These are phyloP conservation scores for Ephialtes manifestator DNA, from an alignment of 2,888 invertebrate genomes.

Conservation along the genomic window DNA sequence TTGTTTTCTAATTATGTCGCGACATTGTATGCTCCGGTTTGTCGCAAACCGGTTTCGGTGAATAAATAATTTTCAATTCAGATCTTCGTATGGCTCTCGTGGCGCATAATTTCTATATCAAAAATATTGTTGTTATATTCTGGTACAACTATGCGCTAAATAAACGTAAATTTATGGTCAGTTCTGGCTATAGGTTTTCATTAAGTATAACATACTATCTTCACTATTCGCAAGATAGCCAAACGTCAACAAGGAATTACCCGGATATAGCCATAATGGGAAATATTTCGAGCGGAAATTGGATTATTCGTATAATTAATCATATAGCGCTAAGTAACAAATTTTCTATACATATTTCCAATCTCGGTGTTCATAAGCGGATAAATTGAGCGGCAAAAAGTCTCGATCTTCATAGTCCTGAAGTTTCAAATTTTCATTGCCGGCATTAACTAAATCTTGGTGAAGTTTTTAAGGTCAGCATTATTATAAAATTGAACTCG, in stretches of 20 bases:
- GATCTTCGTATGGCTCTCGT: conserved; percentile 71
- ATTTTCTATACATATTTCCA: conserved; percentile 36
- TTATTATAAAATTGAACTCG: background rate
- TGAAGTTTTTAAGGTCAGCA: background rate
- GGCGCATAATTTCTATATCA: conserved; percentile 78
- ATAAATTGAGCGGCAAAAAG: background rate
- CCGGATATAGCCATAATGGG: conserved; percentile 50
- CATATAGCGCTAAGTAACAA: conserved; percentile 62
- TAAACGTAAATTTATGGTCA: conserved; percentile 75
- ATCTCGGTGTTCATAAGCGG: conserved; percentile 5
- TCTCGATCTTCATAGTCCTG: background rate
- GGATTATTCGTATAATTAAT: conserved; percentile 51
- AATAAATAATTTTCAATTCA: conserved; percentile 66
- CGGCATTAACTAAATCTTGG: background rate
- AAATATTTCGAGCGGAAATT: conserved; percentile 51
- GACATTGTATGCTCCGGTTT: conserved; percentile 48
- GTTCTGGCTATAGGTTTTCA: conserved; percentile 74
- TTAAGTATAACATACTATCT: conserved; percentile 60
- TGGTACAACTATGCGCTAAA: conserved; percentile 76
- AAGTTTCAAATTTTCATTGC: background rate
- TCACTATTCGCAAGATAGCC: conserved; percentile 75
- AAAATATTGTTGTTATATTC: conserved; percentile 79
- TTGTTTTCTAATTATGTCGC: conserved; percentile 46
- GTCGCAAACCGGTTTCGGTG: conserved; percentile 49
- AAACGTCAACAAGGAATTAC: conserved; percentile 78